These are phyloP conservation scores for Romanogobio albipinnatus DNA, from an alignment of 2,113 vertebrate species.

Conservation along the genomic window DNA sequence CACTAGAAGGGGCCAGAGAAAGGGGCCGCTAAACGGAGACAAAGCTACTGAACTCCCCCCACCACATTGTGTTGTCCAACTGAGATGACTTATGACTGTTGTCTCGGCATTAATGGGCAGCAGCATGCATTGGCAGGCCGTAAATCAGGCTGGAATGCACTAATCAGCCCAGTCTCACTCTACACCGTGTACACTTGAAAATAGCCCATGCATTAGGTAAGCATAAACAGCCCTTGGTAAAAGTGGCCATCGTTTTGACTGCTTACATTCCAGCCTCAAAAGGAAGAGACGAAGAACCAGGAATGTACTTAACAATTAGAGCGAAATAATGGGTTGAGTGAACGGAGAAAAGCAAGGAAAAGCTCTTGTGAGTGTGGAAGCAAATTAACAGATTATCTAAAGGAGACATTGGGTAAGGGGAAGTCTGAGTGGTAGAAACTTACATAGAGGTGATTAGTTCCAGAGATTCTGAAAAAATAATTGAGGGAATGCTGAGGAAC, in stretches of 20 bases:
- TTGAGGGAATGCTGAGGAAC: neutral
- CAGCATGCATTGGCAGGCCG: slow-evolving; percentile 46
- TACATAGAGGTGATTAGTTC: neutral
- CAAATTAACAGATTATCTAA: slow-evolving; percentile 40
- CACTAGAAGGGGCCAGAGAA: slow-evolving; percentile 26
- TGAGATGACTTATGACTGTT: slow-evolving; percentile 54
- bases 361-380: slow-evolving; percentile 30
- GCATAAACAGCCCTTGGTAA: slow-evolving; percentile 36
- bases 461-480: neutral
- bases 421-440: slow-evolving; percentile 10
- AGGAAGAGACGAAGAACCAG: slow-evolving; percentile 46
- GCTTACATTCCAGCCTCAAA: slow-evolving; percentile 52
- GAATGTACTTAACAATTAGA: slow-evolving; percentile 48
- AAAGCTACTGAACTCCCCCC: slow-evolving; percentile 31
- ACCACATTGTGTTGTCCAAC: slow-evolving; percentile 37
- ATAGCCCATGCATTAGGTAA: slow-evolving; percentile 42
- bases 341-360: neutral
- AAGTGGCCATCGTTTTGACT: slow-evolving; percentile 31
- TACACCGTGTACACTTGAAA: slow-evolving; percentile 27
- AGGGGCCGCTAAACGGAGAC: slow-evolving; percentile 32
- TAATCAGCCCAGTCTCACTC: slow-evolving; percentile 52
- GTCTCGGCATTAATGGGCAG: slow-evolving; percentile 45
- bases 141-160: slow-evolving; percentile 62
- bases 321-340: slow-evolving; percentile 34
- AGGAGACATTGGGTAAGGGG: slow-evolving; percentile 24